Conservation (phyloP, 1,140 invertebrate genomes). For the Lordiphosa clarofinis region DNA sequence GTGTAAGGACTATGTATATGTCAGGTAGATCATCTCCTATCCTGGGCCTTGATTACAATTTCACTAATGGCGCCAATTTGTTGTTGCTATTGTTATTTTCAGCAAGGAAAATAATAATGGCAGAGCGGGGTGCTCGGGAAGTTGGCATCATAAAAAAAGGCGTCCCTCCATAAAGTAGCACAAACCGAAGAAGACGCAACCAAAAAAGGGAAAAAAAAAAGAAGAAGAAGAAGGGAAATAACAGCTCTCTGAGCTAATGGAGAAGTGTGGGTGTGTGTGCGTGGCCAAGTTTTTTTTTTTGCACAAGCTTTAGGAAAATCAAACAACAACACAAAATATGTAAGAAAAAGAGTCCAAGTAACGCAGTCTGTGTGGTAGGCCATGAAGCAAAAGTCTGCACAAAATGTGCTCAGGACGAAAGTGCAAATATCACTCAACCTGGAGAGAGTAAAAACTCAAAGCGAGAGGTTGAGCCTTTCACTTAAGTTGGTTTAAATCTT, state of each 20-base stretch:
- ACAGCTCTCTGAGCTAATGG: constrained; percentile 11
- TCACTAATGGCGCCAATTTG: constrained; percentile 67
- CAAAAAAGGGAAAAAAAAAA: constrained; percentile 17
- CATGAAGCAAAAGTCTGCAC: constrained; percentile 59
- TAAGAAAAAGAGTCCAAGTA: neutral
- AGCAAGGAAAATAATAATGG: constrained; percentile 21
- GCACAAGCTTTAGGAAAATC: neutral
- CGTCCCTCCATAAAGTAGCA: constrained; percentile 12
- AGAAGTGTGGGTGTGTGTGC: neutral
- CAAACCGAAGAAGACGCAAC: constrained; percentile 33
- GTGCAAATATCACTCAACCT: constrained; percentile 9
- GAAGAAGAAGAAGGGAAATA: constrained; percentile 10
- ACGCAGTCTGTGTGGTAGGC: constrained; percentile 20
- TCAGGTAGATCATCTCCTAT: constrained; percentile 18
- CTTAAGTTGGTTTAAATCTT: too few species aligned
- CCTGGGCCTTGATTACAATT: constrained; percentile 61
- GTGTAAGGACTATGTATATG: constrained; percentile 11
- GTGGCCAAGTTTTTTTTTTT: too few species aligned
- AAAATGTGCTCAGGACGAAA: constrained; percentile 47
- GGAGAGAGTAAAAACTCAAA: neutral
- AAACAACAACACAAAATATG: constrained; percentile 7
- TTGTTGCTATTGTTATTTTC: constrained; percentile 31
- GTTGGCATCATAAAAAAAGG: constrained; percentile 2
- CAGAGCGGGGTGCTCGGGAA: neutral
- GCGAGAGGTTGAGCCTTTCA: too few species aligned